Evolutionary conservation across 1,140 invertebrate genomes (phyloP).

Genomic region (Neuroterus valhalla): DNA sequence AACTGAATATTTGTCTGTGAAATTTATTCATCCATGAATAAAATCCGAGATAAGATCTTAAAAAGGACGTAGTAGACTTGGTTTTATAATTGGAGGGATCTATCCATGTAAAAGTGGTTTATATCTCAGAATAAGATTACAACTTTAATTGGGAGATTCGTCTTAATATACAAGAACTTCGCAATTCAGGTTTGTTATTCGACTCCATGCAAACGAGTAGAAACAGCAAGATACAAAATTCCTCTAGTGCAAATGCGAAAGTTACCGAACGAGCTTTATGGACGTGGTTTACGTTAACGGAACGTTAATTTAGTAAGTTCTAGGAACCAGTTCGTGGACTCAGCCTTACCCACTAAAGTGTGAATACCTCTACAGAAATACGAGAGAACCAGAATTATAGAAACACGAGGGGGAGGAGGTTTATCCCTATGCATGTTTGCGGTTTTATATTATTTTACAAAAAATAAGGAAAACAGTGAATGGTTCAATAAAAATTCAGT

Average conservation of each 20-base stretch:
- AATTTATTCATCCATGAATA: too few species aligned
- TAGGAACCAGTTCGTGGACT: conserved; percentile 17
- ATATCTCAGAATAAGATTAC: conserved; percentile 24
- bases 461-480: too few species aligned
- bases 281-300: conserved; percentile 22
- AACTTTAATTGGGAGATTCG: conserved; percentile 24
- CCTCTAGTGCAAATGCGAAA: conserved; percentile 14
- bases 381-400: not conserved
- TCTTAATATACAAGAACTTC: conserved; percentile 8
- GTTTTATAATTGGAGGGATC: conserved; percentile 2
- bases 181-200: conserved; percentile 27
- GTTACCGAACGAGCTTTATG: conserved; percentile 27
- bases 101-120: not conserved
- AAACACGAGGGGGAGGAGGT: too few species aligned
- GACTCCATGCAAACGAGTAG: not conserved
- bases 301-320: conserved; percentile 27
- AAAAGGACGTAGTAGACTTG: not conserved
- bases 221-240: conserved; percentile 17
- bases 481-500: too few species aligned
- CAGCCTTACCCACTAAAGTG: not conserved
- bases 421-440: too few species aligned
- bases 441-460: too few species aligned
- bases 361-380: conserved; percentile 5
- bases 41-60: too few species aligned
- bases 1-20: too few species aligned